Conservation (phyloP, 2,888 invertebrate genomes). For the Aspidapion aeneum region DNA sequence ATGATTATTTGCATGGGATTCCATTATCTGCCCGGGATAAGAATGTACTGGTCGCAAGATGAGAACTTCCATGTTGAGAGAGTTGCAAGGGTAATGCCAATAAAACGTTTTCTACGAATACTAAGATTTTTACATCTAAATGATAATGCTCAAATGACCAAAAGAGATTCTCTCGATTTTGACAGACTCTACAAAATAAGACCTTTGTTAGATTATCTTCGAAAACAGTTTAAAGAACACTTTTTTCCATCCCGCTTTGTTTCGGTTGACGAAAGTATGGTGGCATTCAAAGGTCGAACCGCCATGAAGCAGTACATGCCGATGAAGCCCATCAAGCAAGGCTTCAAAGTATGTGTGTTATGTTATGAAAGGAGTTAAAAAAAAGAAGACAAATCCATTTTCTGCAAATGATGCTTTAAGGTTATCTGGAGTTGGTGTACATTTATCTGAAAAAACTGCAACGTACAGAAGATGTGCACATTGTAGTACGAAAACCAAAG, state of each 20-base stretch:
- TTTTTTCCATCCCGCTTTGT: slow-evolving; percentile 5
- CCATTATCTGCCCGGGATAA: slow-evolving; percentile 3
- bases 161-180: slow-evolving; percentile 1
- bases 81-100: slow-evolving; percentile 1
- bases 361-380: slow-evolving; percentile 5
- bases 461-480: not conserved
- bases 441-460: not conserved
- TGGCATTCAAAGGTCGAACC: not conserved
- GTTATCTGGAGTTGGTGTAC: not conserved
- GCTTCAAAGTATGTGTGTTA: slow-evolving; percentile 27
- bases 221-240: not conserved
- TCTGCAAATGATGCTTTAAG: not conserved
- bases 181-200: slow-evolving; percentile 11
- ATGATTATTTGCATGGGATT: slow-evolving; percentile 7
- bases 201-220: slow-evolving; percentile 9
- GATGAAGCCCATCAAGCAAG: slow-evolving; percentile 25
- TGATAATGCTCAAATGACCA: slow-evolving; percentile 8
- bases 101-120: slow-evolving; percentile 9
- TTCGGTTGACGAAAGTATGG: slow-evolving; percentile 6
- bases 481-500: slow-evolving; percentile 1
- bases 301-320: slow-evolving; percentile 9
- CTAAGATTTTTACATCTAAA: slow-evolving; percentile 2
- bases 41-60: slow-evolving; percentile 9
- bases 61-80: slow-evolving; percentile 10
- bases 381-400: not conserved